Evolutionary conservation across 1,140 invertebrate genomes (phyloP).

Genomic region (Aradophagus sp.): DNA sequence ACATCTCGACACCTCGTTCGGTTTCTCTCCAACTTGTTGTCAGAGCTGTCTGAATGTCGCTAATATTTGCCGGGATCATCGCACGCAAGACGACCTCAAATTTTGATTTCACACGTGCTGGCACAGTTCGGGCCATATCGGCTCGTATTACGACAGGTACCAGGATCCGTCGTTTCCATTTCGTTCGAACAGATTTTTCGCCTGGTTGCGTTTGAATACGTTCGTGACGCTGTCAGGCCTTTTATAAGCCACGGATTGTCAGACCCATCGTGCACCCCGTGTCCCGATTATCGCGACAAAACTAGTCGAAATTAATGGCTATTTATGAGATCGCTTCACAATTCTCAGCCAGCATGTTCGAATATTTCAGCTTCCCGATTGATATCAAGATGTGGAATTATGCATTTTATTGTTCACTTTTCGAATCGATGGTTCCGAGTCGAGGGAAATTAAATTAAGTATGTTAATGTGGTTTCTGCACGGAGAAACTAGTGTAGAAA

Average conservation of each 20-base stretch:
- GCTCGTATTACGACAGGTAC: conserved; percentile 67
- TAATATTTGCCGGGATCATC: conserved; percentile 54
- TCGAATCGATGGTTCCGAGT: neutral
- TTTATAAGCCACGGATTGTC: conserved; percentile 41
- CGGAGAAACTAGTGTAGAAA: too few relatives aligned
- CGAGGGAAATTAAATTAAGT: neutral
- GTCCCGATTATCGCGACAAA: conserved; percentile 39
- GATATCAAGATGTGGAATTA: conserved; percentile 21
- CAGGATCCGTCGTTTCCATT: conserved; percentile 66
- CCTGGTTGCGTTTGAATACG: conserved; percentile 66
- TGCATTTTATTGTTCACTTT: neutral
- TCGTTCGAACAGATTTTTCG: conserved; percentile 69
- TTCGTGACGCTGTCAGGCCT: conserved; percentile 49
- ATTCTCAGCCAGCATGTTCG: neutral
- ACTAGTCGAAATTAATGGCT: conserved; percentile 35
- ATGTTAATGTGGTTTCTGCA: too few relatives aligned
- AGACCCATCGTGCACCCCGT: conserved; percentile 1
- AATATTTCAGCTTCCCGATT: conserved; percentile 6
- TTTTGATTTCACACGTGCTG: conserved; percentile 60
- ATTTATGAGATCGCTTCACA: conserved; percentile 23
- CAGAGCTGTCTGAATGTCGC: conserved; percentile 22
- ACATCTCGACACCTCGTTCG: conserved; percentile 57
- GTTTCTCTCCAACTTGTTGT: conserved; percentile 13
- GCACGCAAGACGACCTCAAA: conserved; percentile 58
- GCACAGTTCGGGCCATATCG: conserved; percentile 48